A percentile compares a stretch with the other conserved stretches of the same genome.
Evolutionary conservation across 2,113 vertebrate species (phyloP).

Genomic region (Columba janthina): DNA sequence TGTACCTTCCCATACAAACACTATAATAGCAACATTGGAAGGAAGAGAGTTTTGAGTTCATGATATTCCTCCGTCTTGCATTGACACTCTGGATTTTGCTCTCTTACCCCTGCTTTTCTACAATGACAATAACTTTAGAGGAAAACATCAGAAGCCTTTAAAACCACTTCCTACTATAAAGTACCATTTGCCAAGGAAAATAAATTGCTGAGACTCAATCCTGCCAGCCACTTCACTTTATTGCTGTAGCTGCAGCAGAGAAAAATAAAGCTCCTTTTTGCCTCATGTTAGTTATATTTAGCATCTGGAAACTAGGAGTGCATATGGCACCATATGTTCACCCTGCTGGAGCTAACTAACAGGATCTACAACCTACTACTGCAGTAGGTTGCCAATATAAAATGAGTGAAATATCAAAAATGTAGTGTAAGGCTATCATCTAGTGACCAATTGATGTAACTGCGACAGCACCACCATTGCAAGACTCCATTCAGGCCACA

Average conservation of each 20-base stretch:
- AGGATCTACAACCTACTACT: background rate
- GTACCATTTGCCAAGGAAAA: conserved; percentile 20
- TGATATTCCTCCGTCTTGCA: background rate
- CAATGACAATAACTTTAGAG: background rate
- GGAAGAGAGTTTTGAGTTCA: background rate
- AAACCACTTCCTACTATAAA: conserved; percentile 18
- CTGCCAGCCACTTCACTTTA: background rate
- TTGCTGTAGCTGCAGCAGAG: background rate
- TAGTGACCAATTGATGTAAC: conserved; percentile 29
- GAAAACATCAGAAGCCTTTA: background rate
- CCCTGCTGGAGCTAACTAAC: background rate
- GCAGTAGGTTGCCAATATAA: background rate
- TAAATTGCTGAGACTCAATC: background rate
- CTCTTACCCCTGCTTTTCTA: background rate
- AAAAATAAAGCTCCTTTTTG: background rate
- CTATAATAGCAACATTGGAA: background rate
- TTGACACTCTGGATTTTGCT: background rate
- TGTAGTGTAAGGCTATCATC: background rate
- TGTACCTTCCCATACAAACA: background rate
- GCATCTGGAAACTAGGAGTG: background rate
- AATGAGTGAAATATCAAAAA: background rate
- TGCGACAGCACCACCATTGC: background rate
- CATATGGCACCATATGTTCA: background rate
- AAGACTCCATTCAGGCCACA: background rate
- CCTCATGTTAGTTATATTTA: background rate